Evolutionary conservation across 2,113 vertebrate species (phyloP).

Genomic region (Dicrurus megarhynchus): DNA sequence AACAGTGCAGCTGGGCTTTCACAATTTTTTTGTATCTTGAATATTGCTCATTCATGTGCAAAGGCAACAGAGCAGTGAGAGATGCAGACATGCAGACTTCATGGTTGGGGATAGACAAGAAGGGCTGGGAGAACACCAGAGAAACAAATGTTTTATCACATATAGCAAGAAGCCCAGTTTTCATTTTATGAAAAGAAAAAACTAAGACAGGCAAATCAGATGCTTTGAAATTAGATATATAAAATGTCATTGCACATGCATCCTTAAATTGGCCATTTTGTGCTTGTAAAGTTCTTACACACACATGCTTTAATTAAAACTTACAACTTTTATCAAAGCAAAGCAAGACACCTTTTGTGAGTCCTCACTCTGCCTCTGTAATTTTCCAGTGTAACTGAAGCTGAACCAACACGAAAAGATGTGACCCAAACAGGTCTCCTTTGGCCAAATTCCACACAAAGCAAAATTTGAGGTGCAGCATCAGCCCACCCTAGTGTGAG

Average conservation of each 20-base stretch:
- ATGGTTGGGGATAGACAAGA: background rate
- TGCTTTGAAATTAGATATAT: background rate
- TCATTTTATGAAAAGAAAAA: background rate
- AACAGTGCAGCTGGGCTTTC: background rate
- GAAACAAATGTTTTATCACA: background rate
- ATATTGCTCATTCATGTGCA: background rate
- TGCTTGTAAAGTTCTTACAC: background rate
- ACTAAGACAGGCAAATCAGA: background rate
- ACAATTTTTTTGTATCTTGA: background rate
- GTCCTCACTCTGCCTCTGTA: background rate
- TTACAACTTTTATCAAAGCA: background rate
- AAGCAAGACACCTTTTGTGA: background rate
- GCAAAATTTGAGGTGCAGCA: background rate
- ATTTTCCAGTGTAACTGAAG: background rate
- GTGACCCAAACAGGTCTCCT: background rate
- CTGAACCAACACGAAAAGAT: background rate
- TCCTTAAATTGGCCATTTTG: background rate
- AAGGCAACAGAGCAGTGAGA: background rate
- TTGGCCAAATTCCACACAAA: background rate
- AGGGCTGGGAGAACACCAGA: background rate
- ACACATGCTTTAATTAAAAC: background rate
- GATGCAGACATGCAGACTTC: background rate
- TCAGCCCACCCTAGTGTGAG: background rate
- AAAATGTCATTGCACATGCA: background rate
- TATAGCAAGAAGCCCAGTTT: background rate